Evolutionary conservation across 2,888 invertebrate genomes (phyloP).

Genomic region (Taphrorychus bicolor): DNA sequence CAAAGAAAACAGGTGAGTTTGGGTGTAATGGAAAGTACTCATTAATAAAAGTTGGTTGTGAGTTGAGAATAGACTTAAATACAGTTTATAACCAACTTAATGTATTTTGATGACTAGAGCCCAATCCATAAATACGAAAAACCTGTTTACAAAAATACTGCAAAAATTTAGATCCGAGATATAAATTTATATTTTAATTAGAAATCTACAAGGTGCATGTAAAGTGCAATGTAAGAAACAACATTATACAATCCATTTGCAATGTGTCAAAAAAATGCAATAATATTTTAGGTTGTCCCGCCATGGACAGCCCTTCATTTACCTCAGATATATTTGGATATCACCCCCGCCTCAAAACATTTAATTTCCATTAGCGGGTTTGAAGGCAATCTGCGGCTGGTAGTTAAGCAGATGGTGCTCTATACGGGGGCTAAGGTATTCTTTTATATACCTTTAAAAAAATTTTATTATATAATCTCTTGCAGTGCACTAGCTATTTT

Average conservation of each 20-base stretch:
- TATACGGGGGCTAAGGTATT: constrained; percentile 83
- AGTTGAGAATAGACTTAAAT: too few relatives aligned
- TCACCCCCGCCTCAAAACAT: constrained; percentile 77
- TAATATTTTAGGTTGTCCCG: constrained; percentile 68
- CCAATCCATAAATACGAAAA: too few relatives aligned
- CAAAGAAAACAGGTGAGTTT: constrained; percentile 70
- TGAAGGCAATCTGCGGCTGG: constrained; percentile 81
- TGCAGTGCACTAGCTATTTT: constrained; percentile 74
- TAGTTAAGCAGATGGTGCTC: constrained; percentile 84
- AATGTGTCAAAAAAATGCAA: neutral
- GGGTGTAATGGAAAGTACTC: too few relatives aligned
- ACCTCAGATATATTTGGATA: constrained; percentile 70
- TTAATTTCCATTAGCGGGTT: constrained; percentile 90
- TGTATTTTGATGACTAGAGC: too few relatives aligned
- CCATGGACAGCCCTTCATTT: constrained; percentile 95
- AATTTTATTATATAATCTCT: constrained; percentile 5
- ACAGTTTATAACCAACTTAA: too few relatives aligned
- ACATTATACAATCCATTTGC: neutral
- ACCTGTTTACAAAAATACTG: too few relatives aligned
- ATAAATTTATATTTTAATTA: too few relatives aligned
- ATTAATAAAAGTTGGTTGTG: too few relatives aligned
- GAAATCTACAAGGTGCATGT: too few relatives aligned
- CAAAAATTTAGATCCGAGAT: too few relatives aligned
- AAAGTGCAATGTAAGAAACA: too few relatives aligned
- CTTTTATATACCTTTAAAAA: constrained; percentile 44